phyloP scores from a whole-genome alignment of 2,113 vertebrate species.

The Callipepla squamata region DNA sequence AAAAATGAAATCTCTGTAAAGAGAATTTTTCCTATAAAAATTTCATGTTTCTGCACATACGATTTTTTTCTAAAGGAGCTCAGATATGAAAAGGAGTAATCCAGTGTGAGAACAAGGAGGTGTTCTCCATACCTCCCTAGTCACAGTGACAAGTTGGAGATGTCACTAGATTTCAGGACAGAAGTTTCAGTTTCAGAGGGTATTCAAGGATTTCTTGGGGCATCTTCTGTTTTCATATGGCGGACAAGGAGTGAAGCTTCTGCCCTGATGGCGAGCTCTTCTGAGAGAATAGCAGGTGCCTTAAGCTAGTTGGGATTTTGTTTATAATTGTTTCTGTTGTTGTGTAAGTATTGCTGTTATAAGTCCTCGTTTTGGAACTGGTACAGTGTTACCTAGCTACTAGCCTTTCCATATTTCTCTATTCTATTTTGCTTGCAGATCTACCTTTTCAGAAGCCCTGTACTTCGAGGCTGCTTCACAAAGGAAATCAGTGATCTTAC shows the following conservation, averaged over 20 bases:
- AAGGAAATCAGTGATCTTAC: neutral
- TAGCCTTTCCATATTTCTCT: neutral
- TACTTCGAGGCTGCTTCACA: accelerated
- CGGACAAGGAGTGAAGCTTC: neutral
- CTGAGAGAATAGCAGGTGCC: neutral
- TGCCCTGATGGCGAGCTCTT: neutral
- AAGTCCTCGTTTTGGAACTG: neutral
- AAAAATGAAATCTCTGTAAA: neutral
- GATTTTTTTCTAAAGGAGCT: neutral
- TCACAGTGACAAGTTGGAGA: neutral
- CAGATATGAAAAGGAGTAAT: neutral
- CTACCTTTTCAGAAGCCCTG: neutral
- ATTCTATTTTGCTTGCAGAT: neutral
- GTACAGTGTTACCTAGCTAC: neutral
- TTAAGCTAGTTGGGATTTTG: neutral
- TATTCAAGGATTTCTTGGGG: neutral
- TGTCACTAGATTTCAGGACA: neutral
- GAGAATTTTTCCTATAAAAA: neutral
- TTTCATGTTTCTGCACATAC: neutral
- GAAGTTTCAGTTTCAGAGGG: neutral
- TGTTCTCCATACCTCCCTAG: neutral
- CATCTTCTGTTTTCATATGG: neutral
- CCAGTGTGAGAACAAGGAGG: neutral
- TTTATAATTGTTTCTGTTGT: neutral
- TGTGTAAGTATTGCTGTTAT: neutral